phyloP scores from a whole-genome alignment of 35 echinoderm and acorn worm genomes.

The Anneissia japonica region DNA sequence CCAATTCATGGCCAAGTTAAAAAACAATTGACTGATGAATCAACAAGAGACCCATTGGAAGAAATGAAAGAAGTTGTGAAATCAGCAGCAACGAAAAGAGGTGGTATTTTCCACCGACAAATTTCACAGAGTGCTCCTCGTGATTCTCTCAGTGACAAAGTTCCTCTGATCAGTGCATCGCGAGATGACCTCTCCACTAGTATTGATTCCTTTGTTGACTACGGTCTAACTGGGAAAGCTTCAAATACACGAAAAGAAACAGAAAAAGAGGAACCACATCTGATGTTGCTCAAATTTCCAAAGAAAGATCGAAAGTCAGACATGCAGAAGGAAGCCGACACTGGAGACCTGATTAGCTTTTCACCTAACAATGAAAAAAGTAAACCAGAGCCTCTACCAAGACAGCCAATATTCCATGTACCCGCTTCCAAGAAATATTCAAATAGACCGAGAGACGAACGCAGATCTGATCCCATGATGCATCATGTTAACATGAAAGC shows the following conservation, averaged over 20 bases:
- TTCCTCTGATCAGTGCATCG: background rate
- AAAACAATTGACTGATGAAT: background rate
- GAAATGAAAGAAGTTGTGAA: background rate
- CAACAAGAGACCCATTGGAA: background rate
- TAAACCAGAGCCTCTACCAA: slow-evolving; percentile 52
- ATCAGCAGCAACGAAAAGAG: background rate
- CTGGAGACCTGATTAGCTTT: background rate
- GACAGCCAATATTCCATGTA: slow-evolving; percentile 29
- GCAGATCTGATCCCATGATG: slow-evolving; percentile 49
- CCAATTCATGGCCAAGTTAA: background rate
- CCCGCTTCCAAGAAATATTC: background rate
- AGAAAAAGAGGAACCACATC: background rate
- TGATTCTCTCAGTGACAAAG: background rate
- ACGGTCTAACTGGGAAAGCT: background rate
- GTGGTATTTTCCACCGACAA: background rate
- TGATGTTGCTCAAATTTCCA: background rate
- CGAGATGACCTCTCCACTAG: background rate
- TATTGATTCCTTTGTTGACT: background rate
- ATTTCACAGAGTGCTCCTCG: background rate
- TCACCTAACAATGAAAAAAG: background rate
- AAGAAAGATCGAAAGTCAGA: background rate
- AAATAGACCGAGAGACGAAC: slow-evolving; percentile 21
- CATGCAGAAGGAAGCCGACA: background rate
- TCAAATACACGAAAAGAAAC: background rate
- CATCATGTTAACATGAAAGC: background rate